Percentiles rank a stretch among this genome's conserved stretches.
These are phyloP conservation scores for Ligdia adustata DNA, from an alignment of 2,888 invertebrate genomes.

Conservation along the genomic window DNA sequence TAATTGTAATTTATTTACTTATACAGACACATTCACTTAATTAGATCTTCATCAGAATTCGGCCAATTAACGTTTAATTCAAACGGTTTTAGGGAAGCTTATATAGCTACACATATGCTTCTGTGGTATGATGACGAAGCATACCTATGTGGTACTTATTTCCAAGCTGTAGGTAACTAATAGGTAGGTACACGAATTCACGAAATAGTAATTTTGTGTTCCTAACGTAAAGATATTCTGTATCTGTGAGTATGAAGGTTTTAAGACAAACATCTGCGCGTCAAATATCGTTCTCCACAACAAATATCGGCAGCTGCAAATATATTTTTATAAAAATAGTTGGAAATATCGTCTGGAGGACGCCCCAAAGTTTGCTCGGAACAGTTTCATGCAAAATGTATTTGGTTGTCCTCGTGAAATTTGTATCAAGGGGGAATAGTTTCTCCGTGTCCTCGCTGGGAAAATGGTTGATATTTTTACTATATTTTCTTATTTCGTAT, in stretches of 20 bases:
- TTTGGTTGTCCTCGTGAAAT: constrained; percentile 58
- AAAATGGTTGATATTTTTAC: constrained; percentile 58
- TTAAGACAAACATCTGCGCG: constrained; percentile 11
- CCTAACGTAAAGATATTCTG: too few relatives aligned
- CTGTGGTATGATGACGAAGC: too few relatives aligned
- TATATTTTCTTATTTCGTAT: constrained; percentile 42
- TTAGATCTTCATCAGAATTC: neutral
- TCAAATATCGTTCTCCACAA: constrained; percentile 16
- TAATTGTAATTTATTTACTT: constrained; percentile 7
- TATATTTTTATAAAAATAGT: constrained; percentile 52
- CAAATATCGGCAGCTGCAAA: constrained; percentile 38
- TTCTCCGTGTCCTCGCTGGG: constrained; percentile 47
- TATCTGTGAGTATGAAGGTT: constrained; percentile 9
- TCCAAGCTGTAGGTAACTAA: too few relatives aligned
- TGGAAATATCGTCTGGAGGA: constrained; percentile 50
- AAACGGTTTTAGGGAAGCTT: too few relatives aligned
- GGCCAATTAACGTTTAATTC: neutral
- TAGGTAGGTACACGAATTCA: too few relatives aligned
- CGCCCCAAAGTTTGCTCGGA: constrained; percentile 45
- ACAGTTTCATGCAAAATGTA: constrained; percentile 78
- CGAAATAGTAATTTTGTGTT: too few relatives aligned
- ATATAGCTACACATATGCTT: too few relatives aligned
- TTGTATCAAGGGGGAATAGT: constrained; percentile 63
- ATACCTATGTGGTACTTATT: too few relatives aligned
- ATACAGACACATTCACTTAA: neutral